phyloP scores from a whole-genome alignment of 2,888 invertebrate genomes.

The Drosophila seclusa region DNA sequence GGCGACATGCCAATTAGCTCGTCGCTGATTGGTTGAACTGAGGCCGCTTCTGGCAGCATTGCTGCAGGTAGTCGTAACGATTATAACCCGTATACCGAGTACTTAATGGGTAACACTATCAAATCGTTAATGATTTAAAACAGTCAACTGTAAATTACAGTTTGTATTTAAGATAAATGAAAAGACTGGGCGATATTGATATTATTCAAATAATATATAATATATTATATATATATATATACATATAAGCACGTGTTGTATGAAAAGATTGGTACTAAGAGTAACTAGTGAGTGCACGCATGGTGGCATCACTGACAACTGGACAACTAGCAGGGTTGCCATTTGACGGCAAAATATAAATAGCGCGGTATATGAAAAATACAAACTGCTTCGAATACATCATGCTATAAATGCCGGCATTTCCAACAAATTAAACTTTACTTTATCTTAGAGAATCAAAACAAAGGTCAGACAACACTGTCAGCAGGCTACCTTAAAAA shows the following conservation, averaged over 20 bases:
- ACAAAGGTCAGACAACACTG: neutral
- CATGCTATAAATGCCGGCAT: neutral
- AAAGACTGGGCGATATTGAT: neutral
- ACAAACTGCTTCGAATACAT: neutral
- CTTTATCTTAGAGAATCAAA: no score
- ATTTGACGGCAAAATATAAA: neutral
- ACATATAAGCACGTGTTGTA: neutral
- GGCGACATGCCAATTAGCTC: conserved; percentile 32
- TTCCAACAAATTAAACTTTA: neutral
- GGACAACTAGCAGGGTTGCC: neutral
- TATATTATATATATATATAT: neutral
- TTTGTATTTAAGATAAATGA: neutral
- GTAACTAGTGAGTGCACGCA: neutral
- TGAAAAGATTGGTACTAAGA: neutral
- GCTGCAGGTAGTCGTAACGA: conserved; percentile 28
- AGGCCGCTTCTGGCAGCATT: conserved; percentile 64
- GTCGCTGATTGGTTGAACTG: conserved; percentile 47
- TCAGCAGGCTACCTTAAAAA: neutral
- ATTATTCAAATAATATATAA: neutral
- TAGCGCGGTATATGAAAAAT: neutral
- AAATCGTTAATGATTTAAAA: neutral
- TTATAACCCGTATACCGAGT: neutral
- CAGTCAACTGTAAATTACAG: neutral
- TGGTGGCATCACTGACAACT: neutral
- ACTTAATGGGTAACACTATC: conserved; percentile 3